Evolutionary conservation across 2,888 invertebrate genomes (phyloP).

Genomic region (Choristoneura rosaceana): DNA sequence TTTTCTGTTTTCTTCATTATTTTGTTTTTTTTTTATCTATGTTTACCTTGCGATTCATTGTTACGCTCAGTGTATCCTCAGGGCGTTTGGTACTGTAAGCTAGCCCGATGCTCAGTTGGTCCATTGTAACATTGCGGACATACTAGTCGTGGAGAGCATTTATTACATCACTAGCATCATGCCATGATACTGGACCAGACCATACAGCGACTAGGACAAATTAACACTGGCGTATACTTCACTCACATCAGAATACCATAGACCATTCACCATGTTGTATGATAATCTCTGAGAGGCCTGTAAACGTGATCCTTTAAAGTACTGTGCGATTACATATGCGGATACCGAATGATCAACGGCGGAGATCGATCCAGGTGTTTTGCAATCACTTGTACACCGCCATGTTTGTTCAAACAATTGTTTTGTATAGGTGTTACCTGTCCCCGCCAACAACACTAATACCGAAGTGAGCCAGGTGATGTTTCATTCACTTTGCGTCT

Average conservation of each 20-base stretch:
- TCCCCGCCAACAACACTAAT: conserved; percentile 11
- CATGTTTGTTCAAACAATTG: not conserved
- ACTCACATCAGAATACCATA: conserved; percentile 73
- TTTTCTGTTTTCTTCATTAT: conserved; percentile 67
- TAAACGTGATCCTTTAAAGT: conserved; percentile 70
- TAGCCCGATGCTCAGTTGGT: conserved; percentile 58
- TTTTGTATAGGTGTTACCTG: conserved; percentile 3
- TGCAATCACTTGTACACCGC: not conserved
- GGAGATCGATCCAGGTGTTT: not conserved
- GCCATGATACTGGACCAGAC: conserved; percentile 73
- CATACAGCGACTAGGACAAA: conserved; percentile 79
- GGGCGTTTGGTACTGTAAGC: conserved; percentile 60
- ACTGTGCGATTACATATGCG: conserved; percentile 67
- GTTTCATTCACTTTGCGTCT: not conserved
- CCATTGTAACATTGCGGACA: conserved; percentile 55
- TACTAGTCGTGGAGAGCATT: conserved; percentile 53
- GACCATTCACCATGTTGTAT: conserved; percentile 78
- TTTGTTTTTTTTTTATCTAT: conserved; percentile 63
- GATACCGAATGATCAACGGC: not conserved
- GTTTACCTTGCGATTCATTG: conserved; percentile 69
- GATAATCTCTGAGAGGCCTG: conserved; percentile 72
- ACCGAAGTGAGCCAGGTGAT: conserved; percentile 10
- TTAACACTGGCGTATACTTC: conserved; percentile 82
- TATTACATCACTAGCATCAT: conserved; percentile 78
- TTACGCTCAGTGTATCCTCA: conserved; percentile 75